Evolutionary conservation across 53 echinoderm and acorn worm species (phyloP), one percentile per base, ranked within the genome.

Genomic region (Luidia sarsii): DNA sequence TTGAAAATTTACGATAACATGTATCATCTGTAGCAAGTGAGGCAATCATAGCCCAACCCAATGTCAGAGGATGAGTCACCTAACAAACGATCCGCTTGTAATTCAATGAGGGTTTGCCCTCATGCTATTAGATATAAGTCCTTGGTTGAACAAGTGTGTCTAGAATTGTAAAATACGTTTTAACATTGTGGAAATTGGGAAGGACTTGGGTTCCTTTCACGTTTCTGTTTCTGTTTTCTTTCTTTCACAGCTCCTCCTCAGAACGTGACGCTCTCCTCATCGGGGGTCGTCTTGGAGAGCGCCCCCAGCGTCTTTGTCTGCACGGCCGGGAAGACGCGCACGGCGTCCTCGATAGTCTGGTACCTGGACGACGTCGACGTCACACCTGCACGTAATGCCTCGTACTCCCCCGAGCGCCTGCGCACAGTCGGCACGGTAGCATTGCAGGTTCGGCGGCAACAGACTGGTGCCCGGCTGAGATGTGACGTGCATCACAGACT

Each of bases 201-300:
- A n/a, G n/a, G n/a, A n/a, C n/a, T n/a, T n/a, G n/a, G n/a, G n/a
- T n/a, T n/a, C n/a, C n/a, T n/a, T n/a, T n/a, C n/a, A n/a, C n/a
- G n/a, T n/a, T n/a, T n/a, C n/a, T n/a, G n/a, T n/a, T n/a, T n/a
- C n/a, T n/a, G n/a, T n/a, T n/a, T 18, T 52, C 3, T 4, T 15
- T 52, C n/a, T 10, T 20, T 33, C 34, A 21, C 45, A 69, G 70
- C 51, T 69, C 70, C 70, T 5, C 70, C 70, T 18, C 49, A 32
- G 1, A 69, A 69, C 50, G 70, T 50, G 4, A 69, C 50, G 3
- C 60, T 60, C 29, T 0, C 27, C 28, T 41, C 50, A 15, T 33
- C 32, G 43, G 32, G 50, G 32, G 51, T 34, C 32, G 16, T 69
- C 13, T 33, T 69, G 3, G 70, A 69, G 24, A 69, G 22, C 20